These are phyloP conservation scores for Prietella phreatophila DNA, from an alignment of 2,113 vertebrate genomes.

Conservation along the genomic window DNA sequence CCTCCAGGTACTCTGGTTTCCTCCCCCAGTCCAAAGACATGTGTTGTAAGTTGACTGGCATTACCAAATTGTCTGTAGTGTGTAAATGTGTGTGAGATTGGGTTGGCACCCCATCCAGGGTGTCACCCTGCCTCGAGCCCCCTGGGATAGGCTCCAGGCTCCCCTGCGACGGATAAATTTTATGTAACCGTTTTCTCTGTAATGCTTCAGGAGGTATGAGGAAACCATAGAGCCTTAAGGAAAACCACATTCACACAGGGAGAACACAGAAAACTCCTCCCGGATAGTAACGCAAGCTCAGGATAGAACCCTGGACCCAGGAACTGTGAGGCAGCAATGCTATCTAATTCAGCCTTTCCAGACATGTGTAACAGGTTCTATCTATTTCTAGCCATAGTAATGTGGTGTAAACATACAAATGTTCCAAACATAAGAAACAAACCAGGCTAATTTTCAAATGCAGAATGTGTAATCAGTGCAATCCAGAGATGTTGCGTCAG, in stretches of 20 bases:
- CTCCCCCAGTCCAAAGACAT: too few relatives aligned
- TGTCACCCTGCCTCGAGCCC: too few relatives aligned
- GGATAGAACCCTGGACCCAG: not conserved
- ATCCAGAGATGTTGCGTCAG: not conserved
- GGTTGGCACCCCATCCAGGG: too few relatives aligned
- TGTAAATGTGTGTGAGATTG: too few relatives aligned
- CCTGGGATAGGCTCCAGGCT: too few relatives aligned
- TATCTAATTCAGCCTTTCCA: not conserved
- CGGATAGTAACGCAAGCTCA: not conserved
- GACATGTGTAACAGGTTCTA: not conserved
- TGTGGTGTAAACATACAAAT: not conserved
- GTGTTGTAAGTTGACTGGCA: too few relatives aligned
- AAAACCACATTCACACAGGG: not conserved
- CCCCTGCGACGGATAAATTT: too few relatives aligned
- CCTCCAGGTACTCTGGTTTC: too few relatives aligned
- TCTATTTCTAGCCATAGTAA: not conserved
- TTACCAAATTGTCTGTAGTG: too few relatives aligned
- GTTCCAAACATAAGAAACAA: not conserved
- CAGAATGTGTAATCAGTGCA: not conserved
- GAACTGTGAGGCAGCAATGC: not conserved
- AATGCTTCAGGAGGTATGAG: not conserved
- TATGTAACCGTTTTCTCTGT: too few relatives aligned
- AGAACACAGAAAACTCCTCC: not conserved
- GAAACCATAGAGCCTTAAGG: not conserved
- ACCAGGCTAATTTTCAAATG: not conserved